phyloP scores from a whole-genome alignment of 2,797 vertebrate species.

The Prunella strophiata region DNA sequence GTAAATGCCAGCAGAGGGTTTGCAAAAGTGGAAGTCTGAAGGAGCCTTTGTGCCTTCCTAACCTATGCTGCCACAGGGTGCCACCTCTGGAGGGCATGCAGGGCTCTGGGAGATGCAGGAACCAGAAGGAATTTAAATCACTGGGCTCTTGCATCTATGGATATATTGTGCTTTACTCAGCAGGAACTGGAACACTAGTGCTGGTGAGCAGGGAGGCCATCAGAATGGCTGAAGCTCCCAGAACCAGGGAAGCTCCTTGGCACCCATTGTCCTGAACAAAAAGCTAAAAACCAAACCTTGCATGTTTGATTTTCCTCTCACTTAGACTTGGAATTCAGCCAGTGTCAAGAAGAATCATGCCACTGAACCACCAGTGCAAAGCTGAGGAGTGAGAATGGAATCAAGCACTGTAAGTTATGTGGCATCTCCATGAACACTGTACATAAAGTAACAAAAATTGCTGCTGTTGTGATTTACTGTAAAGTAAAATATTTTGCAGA shows the following conservation, averaged over 20 bases:
- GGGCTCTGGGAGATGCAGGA: background rate
- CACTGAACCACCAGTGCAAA: background rate
- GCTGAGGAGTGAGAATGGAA: background rate
- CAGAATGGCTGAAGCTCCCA: background rate
- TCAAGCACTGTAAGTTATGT: background rate
- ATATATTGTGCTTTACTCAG: background rate
- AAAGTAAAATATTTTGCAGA: conserved; percentile 15
- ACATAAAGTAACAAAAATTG: background rate
- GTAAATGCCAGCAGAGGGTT: background rate
- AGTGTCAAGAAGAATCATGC: background rate
- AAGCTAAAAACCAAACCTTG: background rate
- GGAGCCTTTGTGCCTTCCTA: conserved; percentile 21
- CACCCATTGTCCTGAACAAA: background rate
- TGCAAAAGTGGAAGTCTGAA: background rate
- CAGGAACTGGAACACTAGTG: background rate
- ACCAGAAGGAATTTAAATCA: background rate
- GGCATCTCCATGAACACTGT: background rate
- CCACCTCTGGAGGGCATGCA: background rate
- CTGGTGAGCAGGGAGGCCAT: background rate
- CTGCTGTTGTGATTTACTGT: conserved; percentile 20
- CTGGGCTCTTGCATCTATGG: background rate
- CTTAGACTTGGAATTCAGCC: background rate
- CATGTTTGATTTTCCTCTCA: background rate
- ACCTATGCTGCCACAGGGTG: background rate
- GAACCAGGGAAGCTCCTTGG: background rate